These are phyloP conservation scores for Hyposoter didymator DNA, from an alignment of 2,888 invertebrate genomes.

Conservation along the genomic window DNA sequence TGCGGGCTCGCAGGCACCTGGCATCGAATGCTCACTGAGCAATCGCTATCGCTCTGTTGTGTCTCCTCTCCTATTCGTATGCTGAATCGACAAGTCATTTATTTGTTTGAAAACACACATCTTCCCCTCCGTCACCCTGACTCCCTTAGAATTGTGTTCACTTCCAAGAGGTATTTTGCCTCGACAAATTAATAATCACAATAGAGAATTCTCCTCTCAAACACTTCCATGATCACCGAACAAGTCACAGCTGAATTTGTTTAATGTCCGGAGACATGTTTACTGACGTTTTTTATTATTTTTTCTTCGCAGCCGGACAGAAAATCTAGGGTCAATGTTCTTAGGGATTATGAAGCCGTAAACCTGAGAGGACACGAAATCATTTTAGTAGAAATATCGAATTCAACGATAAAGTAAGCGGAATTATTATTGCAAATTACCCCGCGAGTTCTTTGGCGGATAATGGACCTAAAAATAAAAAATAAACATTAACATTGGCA, in stretches of 20 bases:
- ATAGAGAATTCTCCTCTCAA: slow-evolving; percentile 14
- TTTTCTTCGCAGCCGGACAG: not conserved
- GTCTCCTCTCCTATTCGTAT: slow-evolving; percentile 46
- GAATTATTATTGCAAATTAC: not conserved
- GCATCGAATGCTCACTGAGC: slow-evolving; percentile 77
- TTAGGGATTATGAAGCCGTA: not conserved
- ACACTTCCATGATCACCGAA: not conserved
- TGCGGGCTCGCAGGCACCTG: slow-evolving; percentile 76
- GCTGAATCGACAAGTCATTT: slow-evolving; percentile 59
- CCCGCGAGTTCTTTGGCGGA: not conserved
- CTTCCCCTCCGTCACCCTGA: slow-evolving; percentile 32
- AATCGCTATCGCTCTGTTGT: slow-evolving; percentile 69
- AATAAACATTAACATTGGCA: not conserved
- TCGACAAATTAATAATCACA: slow-evolving; percentile 47
- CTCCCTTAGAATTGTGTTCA: slow-evolving; percentile 4
- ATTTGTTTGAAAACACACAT: slow-evolving; percentile 80
- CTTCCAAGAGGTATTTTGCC: slow-evolving; percentile 21
- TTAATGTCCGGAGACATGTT: not conserved
- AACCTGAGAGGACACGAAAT: not conserved
- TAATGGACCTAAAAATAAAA: not conserved
- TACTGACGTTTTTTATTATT: not conserved
- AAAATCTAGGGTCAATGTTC: not conserved
- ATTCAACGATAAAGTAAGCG: not conserved
- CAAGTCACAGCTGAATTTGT: not conserved
- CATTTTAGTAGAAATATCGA: not conserved